Base-by-base conservation (phyloP, 2,797 vertebrate species). In the Darevskia nairensis region DNA sequence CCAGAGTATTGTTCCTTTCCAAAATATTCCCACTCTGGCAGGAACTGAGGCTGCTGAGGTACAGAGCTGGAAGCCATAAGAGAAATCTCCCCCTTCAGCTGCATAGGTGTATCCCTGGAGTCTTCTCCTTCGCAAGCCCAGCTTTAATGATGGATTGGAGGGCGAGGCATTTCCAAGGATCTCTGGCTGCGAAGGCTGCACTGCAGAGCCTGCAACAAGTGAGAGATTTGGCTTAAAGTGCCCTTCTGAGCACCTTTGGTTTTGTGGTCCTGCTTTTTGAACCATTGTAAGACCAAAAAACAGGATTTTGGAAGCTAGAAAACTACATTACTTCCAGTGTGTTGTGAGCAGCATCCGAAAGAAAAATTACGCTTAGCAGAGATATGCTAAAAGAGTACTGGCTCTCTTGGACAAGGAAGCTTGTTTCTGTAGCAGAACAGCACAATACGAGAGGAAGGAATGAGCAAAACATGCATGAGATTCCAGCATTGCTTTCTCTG, bases 161-260 rank as follows among this genome's bases (percentile, higher is more conserved):
- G 9, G 35, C 2, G 19, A 23, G 68, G 68, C 3, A 41, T 39
- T 85, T 29, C 32, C 1, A 89, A 68, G 9, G 83, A 50, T 8
- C 39, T 72, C 2, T 72, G 80, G 15, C 82, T 86, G 71, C 85
- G 83, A n/a, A 92, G 85, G 29, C 86, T 87, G 66, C 89, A 84
- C n/a, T 78, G 77, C 6, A 74, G 55, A 29, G 25, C n/a, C 91
- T 92, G 78, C 25, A 87, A 74, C 2, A 59, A 41, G 23, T 2
- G 15, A 25, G 6, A 75, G n/a, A 35, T n/a, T 23, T 68, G 2
- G 6, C n/a, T 27, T 74, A 46, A 35, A 66, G 39, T 23, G 25
- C 6, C 6, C 75, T 32, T 7, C 59, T 27, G 2, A 32, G 35
- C 35, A 41, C 25, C 29, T 69, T 80, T 68, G 61, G 39, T 68